Base-by-base conservation (phyloP, 2,888 invertebrate genomes). In the Tortrix viridana region DNA sequence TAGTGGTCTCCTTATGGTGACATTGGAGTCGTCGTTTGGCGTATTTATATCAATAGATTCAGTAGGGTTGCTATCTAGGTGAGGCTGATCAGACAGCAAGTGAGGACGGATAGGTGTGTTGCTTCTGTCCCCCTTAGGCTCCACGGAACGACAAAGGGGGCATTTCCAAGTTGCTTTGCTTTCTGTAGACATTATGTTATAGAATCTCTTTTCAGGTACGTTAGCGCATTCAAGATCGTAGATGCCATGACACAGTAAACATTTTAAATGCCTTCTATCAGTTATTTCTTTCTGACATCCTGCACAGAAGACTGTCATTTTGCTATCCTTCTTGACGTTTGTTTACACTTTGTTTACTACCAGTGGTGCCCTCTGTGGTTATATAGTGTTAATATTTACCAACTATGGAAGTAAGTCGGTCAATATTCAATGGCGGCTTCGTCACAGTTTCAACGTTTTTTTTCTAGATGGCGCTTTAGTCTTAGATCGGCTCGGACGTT, bases 151-250 rank as follows among this genome's bases (percentile, higher is more conserved):
- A 20, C 65, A 65, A 16, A 22, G 37, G 2, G 57, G 54, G 26
- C 65, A 65, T 59, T 62, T 62, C 62, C 59, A 66, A 9, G 23
- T 16, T 14, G 44, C 5, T 55, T 59, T 62, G 22, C 50, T 49
- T n/a, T 66, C 56, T 9, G 14, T 18, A 18, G 57, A 22, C 60
- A 65, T 57, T 2, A 53, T 60, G 38, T 65, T 65, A 26, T 60
- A 50, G 22, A 65, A 65, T 16, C 58, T 47, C 12, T 19, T 20
- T 48, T 64, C 64, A 1, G 59, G 22, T 5, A 65, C 54, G 16
- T 59, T 65, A 1, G 59, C 65, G 16, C 65, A 65, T 12, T 60
- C 60, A 5, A 65, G 6, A 47, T 65, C 65, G 44, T 52, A 65
- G 32, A 52, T 37, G 20, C 16, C 19, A 16, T 55, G 46, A 32